phyloP scores from a whole-genome alignment of 2,797 vertebrate species.

The Coregonus ussuriensis region DNA sequence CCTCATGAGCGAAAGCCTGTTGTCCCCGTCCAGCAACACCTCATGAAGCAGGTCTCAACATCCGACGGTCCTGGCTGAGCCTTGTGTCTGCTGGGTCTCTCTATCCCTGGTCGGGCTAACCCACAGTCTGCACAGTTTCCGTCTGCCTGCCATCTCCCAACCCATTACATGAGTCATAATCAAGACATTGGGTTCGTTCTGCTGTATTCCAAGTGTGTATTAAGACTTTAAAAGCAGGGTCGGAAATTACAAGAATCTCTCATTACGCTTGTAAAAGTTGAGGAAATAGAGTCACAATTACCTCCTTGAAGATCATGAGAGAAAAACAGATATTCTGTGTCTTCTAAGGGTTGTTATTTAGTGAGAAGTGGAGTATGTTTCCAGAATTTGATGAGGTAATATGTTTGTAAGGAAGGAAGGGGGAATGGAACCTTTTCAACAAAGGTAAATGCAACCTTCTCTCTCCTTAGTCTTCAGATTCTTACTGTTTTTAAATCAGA shows the following conservation, averaged over 20 bases:
- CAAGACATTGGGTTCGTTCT: conserved; percentile 15
- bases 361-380: background rate
- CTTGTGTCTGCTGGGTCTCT: background rate
- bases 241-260: conserved; percentile 51
- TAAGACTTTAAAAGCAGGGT: conserved; percentile 3
- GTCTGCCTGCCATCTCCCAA: conserved; percentile 27
- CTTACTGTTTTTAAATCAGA: background rate
- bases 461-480: conserved; percentile 21
- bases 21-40: conserved; percentile 72
- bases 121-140: conserved; percentile 50
- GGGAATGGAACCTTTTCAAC: background rate
- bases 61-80: conserved; percentile 52
- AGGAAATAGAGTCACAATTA: conserved; percentile 39
- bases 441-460: conserved; percentile 10
- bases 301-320: conserved; percentile 19
- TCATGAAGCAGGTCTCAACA: conserved; percentile 62
- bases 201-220: conserved; percentile 19
- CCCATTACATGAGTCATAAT: conserved; percentile 38
- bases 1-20: conserved; percentile 56
- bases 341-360: background rate
- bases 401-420: conserved; percentile 5
- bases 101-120: conserved; percentile 1
- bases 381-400: background rate
- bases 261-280: conserved; percentile 50
- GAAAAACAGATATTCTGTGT: background rate